These are phyloP conservation scores for Macrophya annulata DNA, from an alignment of 2,888 invertebrate species.

Conservation along the genomic window DNA sequence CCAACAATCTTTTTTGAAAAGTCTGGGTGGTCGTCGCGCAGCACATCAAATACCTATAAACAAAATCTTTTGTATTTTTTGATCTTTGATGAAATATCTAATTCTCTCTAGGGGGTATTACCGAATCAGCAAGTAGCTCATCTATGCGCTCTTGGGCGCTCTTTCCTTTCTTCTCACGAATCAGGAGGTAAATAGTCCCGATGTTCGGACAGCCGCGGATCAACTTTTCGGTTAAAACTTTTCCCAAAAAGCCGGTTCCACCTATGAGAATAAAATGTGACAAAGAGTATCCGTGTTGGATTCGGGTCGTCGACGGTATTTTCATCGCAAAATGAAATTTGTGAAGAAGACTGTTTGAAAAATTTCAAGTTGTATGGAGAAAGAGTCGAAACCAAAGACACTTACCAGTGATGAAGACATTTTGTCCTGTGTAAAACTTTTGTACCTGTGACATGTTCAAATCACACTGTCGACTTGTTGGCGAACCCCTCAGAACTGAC, in stretches of 20 bases:
- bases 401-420: constrained; percentile 62
- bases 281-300: too few relatives aligned
- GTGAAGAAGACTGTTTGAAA: too few relatives aligned
- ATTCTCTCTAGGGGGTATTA: constrained; percentile 48
- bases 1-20: constrained; percentile 77
- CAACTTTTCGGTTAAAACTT: constrained; percentile 63
- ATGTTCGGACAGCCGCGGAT: constrained; percentile 62
- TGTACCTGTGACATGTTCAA: constrained; percentile 59
- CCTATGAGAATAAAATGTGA: constrained; percentile 52
- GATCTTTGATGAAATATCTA: too few relatives aligned
- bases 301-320: too few relatives aligned
- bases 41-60: constrained; percentile 66
- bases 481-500: neutral
- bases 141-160: constrained; percentile 58
- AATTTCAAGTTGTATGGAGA: neutral
- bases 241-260: constrained; percentile 65
- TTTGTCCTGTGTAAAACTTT: constrained; percentile 60
- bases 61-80: neutral
- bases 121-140: constrained; percentile 57
- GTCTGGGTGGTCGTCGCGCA: constrained; percentile 68
- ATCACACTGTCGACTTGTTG: neutral
- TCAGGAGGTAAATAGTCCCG: constrained; percentile 61
- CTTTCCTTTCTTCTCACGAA: constrained; percentile 60
- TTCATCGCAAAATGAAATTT: too few relatives aligned
- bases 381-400: neutral